Evolutionary conservation across 2,888 invertebrate species (phyloP).

Genomic region (Apeira syringaria): DNA sequence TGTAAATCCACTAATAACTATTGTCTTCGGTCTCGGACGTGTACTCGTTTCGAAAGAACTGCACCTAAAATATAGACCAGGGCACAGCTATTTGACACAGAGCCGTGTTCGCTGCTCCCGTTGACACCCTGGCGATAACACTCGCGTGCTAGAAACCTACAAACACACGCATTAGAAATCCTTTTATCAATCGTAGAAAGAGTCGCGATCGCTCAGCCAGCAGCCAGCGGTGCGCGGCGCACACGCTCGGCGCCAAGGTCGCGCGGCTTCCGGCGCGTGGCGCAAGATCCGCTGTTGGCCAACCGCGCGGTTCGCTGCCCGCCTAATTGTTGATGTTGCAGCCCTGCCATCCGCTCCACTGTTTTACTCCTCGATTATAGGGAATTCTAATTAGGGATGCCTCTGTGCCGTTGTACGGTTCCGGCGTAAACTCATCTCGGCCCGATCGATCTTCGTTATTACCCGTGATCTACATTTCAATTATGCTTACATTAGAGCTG

Average conservation of each 20-base stretch:
- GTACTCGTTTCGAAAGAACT: too few relatives aligned
- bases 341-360: slow-evolving; percentile 47
- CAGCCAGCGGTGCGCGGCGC: slow-evolving; percentile 26
- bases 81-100: too few relatives aligned
- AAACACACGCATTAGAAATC: slow-evolving; percentile 42
- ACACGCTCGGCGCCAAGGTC: slow-evolving; percentile 67
- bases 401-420: slow-evolving; percentile 21
- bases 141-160: slow-evolving; percentile 1
- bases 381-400: slow-evolving; percentile 39
- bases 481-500: too few relatives aligned
- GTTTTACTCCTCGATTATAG: slow-evolving; percentile 45
- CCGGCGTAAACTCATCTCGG: slow-evolving; percentile 18
- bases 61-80: too few relatives aligned
- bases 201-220: slow-evolving; percentile 42
- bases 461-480: not conserved
- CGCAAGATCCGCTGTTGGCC: slow-evolving; percentile 76
- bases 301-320: slow-evolving; percentile 58
- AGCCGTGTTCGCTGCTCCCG: too few relatives aligned
- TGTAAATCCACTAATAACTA: too few relatives aligned
- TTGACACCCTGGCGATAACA: slow-evolving; percentile 2
- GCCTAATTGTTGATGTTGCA: slow-evolving; percentile 61
- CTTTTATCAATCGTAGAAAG: slow-evolving; percentile 41
- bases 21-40: too few relatives aligned
- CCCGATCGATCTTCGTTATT: slow-evolving; percentile 4
- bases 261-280: slow-evolving; percentile 61